A percentile compares a stretch with the other conserved stretches of the same genome.
phyloP scores from a whole-genome alignment of 35 echinoderm and acorn worm genomes.

The Eucidaris tribuloides region DNA sequence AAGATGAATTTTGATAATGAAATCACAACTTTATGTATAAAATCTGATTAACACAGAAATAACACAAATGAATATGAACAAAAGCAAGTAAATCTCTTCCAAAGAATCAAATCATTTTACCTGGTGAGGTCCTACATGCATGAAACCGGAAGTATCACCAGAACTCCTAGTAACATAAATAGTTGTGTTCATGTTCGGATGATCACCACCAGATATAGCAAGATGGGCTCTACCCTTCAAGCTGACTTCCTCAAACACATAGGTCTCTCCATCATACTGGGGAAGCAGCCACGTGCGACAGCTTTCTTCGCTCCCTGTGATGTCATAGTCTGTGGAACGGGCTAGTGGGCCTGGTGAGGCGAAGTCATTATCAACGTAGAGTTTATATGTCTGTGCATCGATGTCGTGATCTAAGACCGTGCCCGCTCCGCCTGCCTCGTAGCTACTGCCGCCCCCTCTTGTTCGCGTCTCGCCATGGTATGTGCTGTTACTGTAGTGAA shows the following conservation, averaged over 20 bases:
- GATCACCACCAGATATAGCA: slow-evolving; percentile 37
- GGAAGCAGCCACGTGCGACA: slow-evolving; percentile 73
- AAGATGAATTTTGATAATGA: too few species aligned
- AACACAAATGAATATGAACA: too few species aligned
- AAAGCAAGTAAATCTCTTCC: too few species aligned
- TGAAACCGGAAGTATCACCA: slow-evolving; percentile 54
- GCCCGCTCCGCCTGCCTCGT: slow-evolving; percentile 75
- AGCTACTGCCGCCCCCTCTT: slow-evolving; percentile 45
- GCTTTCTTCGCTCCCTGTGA: slow-evolving; percentile 30
- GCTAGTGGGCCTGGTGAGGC: not conserved
- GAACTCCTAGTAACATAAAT: slow-evolving; percentile 29
- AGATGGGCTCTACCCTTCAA: slow-evolving; percentile 60
- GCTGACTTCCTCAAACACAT: slow-evolving; percentile 40
- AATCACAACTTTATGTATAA: too few species aligned
- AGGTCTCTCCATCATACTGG: not conserved
- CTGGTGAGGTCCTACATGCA: slow-evolving; percentile 88
- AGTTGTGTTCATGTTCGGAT: slow-evolving; percentile 20
- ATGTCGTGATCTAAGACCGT: slow-evolving; percentile 58
- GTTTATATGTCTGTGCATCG: not conserved
- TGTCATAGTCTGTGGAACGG: not conserved
- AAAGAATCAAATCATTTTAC: too few species aligned
- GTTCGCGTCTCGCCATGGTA: slow-evolving; percentile 30
- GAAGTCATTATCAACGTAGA: slow-evolving; percentile 64
- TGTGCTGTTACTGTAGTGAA: slow-evolving; percentile 44
- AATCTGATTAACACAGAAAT: too few species aligned